Percentiles rank a stretch among this genome's conserved stretches.
phyloP scores from a whole-genome alignment of 2,888 invertebrate genomes.

The Tetragonisca angustula region DNA sequence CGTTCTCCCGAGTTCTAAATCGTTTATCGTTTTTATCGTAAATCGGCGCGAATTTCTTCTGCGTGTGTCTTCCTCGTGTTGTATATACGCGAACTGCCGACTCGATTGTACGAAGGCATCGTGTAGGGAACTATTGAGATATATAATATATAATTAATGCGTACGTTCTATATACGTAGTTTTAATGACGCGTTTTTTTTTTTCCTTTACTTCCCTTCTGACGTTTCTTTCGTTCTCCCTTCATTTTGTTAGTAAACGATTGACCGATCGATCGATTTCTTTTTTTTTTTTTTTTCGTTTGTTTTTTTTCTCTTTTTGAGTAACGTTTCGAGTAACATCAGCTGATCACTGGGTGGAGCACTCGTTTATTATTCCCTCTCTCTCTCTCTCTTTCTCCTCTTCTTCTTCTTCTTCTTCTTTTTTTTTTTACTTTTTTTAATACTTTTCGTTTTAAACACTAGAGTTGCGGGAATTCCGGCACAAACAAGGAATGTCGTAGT shows the following conservation, averaged over 20 bases:
- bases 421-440: slow-evolving; percentile 15
- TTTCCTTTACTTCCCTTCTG: neutral
- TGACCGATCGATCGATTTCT: slow-evolving; percentile 70
- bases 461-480: slow-evolving; percentile 73
- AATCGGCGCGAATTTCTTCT: slow-evolving; percentile 32
- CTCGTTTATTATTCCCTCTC: slow-evolving; percentile 55
- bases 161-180: slow-evolving; percentile 52
- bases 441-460: slow-evolving; percentile 68
- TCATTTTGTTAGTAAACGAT: slow-evolving; percentile 61
- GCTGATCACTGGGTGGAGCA: slow-evolving; percentile 73
- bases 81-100: slow-evolving; percentile 68
- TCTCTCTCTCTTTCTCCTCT: no score
- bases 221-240: slow-evolving; percentile 17
- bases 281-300: neutral
- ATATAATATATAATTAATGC: slow-evolving; percentile 57
- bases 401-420: neutral
- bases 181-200: slow-evolving; percentile 35
- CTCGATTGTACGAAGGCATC: slow-evolving; percentile 77
- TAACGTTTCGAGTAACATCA: slow-evolving; percentile 60
- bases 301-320: slow-evolving; percentile 6
- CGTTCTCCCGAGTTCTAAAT: neutral
- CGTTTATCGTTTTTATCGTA: slow-evolving; percentile 16
- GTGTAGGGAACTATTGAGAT: slow-evolving; percentile 70
- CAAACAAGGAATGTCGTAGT: slow-evolving; percentile 82
- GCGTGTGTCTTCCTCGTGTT: slow-evolving; percentile 26